phyloP scores from a whole-genome alignment of 2,888 invertebrate species.

The Pterobdella sp. region DNA sequence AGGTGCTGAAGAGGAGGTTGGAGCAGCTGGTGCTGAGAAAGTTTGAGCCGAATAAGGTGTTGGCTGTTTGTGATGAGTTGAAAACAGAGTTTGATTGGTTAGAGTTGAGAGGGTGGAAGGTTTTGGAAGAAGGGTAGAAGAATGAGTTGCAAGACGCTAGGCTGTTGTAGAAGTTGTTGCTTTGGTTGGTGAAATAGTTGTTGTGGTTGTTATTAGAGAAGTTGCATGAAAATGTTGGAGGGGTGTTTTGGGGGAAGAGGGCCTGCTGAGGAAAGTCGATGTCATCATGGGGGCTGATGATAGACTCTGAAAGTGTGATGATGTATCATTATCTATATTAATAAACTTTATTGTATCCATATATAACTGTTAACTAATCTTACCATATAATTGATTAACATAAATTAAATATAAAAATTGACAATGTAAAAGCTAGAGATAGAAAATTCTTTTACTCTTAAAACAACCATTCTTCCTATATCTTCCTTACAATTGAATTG shows the following conservation, averaged over 20 bases:
- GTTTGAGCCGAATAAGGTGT: not conserved
- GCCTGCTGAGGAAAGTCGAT: constrained; percentile 17
- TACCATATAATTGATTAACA: too few species aligned
- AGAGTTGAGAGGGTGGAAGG: not conserved
- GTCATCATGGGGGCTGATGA: constrained; percentile 6
- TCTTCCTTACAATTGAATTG: too few species aligned
- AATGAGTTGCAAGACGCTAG: not conserved
- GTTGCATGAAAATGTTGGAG: not conserved
- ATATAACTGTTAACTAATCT: not conserved
- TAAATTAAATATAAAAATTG: too few species aligned
- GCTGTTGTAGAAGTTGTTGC: constrained; percentile 15
- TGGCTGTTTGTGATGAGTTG: not conserved
- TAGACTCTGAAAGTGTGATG: too few species aligned
- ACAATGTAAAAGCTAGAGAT: too few species aligned
- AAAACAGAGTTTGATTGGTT: not conserved
- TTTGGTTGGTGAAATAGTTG: not conserved
- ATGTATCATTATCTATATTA: too few species aligned
- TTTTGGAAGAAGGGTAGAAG: not conserved
- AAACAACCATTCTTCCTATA: too few species aligned
- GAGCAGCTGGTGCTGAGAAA: not conserved
- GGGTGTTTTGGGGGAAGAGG: constrained; percentile 1
- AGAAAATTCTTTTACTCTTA: too few species aligned
- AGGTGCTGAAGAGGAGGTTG: not conserved
- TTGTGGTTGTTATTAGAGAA: not conserved
- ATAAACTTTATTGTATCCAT: not conserved